Percentiles rank a stretch among this genome's conserved stretches.
phyloP scores from a whole-genome alignment of 2,888 invertebrate species.

The Yponomeuta evonymella region DNA sequence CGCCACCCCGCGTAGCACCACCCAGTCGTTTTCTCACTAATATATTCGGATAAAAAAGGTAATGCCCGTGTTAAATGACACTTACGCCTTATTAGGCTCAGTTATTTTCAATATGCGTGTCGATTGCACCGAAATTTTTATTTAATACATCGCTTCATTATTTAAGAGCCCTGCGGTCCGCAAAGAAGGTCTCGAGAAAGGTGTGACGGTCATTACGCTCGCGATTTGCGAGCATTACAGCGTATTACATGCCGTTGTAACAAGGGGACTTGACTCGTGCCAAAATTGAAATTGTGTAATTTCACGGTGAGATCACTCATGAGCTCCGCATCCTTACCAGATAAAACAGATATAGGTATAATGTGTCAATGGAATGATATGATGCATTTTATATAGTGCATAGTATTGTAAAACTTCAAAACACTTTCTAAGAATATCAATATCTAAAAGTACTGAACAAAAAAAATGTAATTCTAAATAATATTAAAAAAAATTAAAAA shows the following conservation, averaged over 20 bases:
- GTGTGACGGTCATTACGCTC: conserved; percentile 18
- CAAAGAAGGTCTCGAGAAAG: conserved; percentile 7
- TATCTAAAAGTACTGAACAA: too few species aligned
- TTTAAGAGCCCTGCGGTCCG: neutral
- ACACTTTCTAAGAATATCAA: too few species aligned
- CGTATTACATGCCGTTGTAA: conserved; percentile 27
- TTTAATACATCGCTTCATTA: conserved; percentile 11
- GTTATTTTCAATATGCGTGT: conserved; percentile 12
- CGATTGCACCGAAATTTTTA: conserved; percentile 4
- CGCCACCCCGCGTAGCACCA: conserved; percentile 39
- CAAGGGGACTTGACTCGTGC: conserved; percentile 31
- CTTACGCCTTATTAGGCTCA: conserved; percentile 38
- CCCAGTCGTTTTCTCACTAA: conserved; percentile 55
- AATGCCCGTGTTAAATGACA: conserved; percentile 46
- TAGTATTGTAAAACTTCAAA: too few species aligned
- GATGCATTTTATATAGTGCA: too few species aligned
- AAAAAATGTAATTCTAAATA: too few species aligned
- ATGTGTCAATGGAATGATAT: neutral
- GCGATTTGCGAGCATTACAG: conserved; percentile 23
- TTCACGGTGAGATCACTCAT: conserved; percentile 22
- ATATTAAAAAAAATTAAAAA: too few species aligned
- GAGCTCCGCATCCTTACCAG: neutral
- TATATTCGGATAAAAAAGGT: conserved; percentile 66
- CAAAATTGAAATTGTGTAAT: conserved; percentile 36
- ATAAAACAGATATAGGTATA: neutral